These are phyloP conservation scores for Drosophila neonasuta DNA, from an alignment of 2,888 invertebrate species.

Conservation along the genomic window DNA sequence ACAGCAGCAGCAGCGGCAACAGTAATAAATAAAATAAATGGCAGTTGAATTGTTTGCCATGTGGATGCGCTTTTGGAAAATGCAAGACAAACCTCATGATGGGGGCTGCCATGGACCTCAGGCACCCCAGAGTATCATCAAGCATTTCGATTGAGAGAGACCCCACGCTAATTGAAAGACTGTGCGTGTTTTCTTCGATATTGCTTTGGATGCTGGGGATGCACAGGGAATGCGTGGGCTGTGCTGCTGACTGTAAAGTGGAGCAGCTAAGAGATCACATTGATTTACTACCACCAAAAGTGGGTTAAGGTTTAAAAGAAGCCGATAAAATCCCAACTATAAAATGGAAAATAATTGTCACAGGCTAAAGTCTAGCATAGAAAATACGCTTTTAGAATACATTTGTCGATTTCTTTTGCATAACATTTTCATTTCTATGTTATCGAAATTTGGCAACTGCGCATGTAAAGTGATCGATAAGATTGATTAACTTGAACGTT, in stretches of 20 bases:
- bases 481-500: background rate
- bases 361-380: background rate
- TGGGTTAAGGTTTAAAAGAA: conserved; percentile 15
- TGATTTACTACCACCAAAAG: conserved; percentile 8
- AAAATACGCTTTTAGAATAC: background rate
- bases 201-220: conserved; percentile 13
- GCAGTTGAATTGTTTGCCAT: conserved; percentile 65
- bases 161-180: conserved; percentile 55
- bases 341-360: background rate
- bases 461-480: background rate
- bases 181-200: conserved; percentile 35
- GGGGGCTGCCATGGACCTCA: conserved; percentile 21
- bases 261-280: conserved; percentile 11
- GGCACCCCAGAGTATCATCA: conserved; percentile 6
- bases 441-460: background rate
- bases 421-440: too few relatives aligned
- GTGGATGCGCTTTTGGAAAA: conserved; percentile 49
- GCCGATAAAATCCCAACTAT: background rate
- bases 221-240: conserved; percentile 32
- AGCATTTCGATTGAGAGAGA: conserved; percentile 8
- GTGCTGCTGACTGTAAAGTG: background rate
- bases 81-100: conserved; percentile 28
- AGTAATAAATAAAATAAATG: conserved; percentile 72
- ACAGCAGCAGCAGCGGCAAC: conserved; percentile 24
- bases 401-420: background rate